A percentile compares a stretch with the other conserved stretches of the same genome.
These are phyloP conservation scores for Clarias batrachus DNA, from an alignment of 2,113 vertebrate species.

Conservation along the genomic window DNA sequence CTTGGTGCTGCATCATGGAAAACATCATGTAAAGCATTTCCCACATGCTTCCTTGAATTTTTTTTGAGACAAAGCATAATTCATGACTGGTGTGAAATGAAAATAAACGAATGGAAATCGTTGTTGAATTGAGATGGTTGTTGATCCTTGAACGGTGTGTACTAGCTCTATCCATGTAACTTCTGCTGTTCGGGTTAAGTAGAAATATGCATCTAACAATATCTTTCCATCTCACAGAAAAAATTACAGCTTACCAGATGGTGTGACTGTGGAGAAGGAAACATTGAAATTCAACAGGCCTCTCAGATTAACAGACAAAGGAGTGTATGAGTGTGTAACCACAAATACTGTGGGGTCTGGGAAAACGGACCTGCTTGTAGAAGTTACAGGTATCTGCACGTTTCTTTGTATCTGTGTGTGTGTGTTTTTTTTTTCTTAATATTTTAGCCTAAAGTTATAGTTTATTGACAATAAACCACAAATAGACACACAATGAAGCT, in stretches of 20 bases:
- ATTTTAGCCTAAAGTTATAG: not conserved
- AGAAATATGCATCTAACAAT: not conserved
- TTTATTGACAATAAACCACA: not conserved
- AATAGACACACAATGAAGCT: too few species aligned
- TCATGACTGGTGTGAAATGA: not conserved
- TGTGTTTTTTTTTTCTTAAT: not conserved
- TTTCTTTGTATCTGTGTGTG: too few species aligned
- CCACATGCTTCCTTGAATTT: constrained; percentile 37
- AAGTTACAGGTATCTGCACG: constrained; percentile 67
- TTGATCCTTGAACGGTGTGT: not conserved
- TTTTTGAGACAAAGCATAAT: not conserved
- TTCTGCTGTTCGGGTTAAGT: not conserved
- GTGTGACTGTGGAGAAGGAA: constrained; percentile 68
- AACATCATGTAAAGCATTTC: constrained; percentile 5
- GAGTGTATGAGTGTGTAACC: constrained; percentile 78
- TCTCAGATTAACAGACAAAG: constrained; percentile 69
- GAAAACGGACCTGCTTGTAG: constrained; percentile 65
- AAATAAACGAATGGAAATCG: not conserved
- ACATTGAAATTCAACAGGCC: constrained; percentile 75
- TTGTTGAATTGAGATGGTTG: too few species aligned
- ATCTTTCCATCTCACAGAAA: constrained; percentile 65
- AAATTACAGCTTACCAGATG: constrained; percentile 72
- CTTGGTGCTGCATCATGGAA: constrained; percentile 27
- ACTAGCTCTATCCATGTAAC: not conserved
- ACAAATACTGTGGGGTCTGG: constrained; percentile 73